Evolutionary conservation across 92 coral and sea anemone genomes (phyloP).

Genomic region (Anthopleura xanthogrammica): DNA sequence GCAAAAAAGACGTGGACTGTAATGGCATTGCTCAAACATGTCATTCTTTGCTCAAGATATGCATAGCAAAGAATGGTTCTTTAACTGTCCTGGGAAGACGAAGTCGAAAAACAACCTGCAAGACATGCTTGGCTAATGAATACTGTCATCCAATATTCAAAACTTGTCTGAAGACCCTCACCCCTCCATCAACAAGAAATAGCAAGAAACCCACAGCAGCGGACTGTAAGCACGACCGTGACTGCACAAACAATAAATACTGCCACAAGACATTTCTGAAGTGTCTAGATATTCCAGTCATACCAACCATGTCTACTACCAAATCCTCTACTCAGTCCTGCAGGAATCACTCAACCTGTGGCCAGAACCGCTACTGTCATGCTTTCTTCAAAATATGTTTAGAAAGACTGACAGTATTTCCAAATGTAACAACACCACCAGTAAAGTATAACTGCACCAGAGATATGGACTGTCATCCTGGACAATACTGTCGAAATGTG

Average conservation of each 20-base stretch:
- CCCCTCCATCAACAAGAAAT: conserved; percentile 22
- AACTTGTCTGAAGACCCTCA: conserved; percentile 3
- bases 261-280: conserved; percentile 43
- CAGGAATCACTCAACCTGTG: conserved; percentile 35
- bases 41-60: conserved; percentile 10
- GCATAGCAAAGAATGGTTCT: not conserved
- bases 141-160: conserved; percentile 17
- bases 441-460: conserved; percentile 27
- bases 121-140: conserved; percentile 16
- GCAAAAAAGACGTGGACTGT: conserved; percentile 15
- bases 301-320: conserved; percentile 38
- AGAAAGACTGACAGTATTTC: conserved; percentile 20
- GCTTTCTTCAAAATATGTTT: conserved; percentile 52
- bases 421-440: conserved; percentile 27
- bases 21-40: not conserved
- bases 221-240: conserved; percentile 30
- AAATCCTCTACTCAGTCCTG: conserved; percentile 21
- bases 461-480: conserved; percentile 26
- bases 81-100: not conserved
- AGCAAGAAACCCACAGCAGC: conserved; percentile 28
- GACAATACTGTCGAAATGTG: conserved; percentile 58
- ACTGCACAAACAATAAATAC: conserved; percentile 41
- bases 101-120: not conserved
- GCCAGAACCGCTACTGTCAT: conserved; percentile 50
- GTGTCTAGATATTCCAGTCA: conserved; percentile 34